Percentiles rank a stretch among this genome's conserved stretches.
phyloP scores from a whole-genome alignment of 2,113 vertebrate genomes.

The Pseudopodoces humilis region DNA sequence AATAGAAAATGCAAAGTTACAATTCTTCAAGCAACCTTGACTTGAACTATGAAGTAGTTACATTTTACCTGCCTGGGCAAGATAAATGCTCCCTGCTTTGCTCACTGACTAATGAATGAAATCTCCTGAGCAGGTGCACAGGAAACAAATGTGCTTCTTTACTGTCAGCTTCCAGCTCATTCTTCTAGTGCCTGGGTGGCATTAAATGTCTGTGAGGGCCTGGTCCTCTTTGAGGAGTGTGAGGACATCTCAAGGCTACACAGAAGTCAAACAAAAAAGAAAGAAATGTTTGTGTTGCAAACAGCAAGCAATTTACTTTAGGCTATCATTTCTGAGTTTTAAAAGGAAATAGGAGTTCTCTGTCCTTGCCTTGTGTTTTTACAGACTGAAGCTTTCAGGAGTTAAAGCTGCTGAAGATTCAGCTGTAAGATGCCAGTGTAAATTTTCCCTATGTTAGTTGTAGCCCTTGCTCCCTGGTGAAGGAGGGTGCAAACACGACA shows the following conservation, averaged over 20 bases:
- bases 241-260: not conserved
- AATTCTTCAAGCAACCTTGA: not conserved
- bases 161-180: not conserved
- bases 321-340: not conserved
- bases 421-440: not conserved
- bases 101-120: not conserved
- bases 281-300: not conserved
- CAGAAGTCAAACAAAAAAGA: not conserved
- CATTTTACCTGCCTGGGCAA: not conserved
- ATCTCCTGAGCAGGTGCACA: not conserved
- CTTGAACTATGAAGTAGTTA: not conserved
- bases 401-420: not conserved
- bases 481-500: not conserved
- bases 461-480: not conserved
- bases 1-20: not conserved
- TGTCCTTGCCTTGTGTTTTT: not conserved
- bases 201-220: not conserved
- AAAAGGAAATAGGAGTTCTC: not conserved
- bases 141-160: not conserved
- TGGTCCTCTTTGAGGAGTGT: not conserved
- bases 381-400: not conserved
- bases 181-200: not conserved
- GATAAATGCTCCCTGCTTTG: not conserved
- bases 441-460: not conserved
- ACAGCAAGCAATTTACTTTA: not conserved